Evolutionary conservation across 2,797 vertebrate genomes (phyloP).

Genomic region (Sebastes dallii): DNA sequence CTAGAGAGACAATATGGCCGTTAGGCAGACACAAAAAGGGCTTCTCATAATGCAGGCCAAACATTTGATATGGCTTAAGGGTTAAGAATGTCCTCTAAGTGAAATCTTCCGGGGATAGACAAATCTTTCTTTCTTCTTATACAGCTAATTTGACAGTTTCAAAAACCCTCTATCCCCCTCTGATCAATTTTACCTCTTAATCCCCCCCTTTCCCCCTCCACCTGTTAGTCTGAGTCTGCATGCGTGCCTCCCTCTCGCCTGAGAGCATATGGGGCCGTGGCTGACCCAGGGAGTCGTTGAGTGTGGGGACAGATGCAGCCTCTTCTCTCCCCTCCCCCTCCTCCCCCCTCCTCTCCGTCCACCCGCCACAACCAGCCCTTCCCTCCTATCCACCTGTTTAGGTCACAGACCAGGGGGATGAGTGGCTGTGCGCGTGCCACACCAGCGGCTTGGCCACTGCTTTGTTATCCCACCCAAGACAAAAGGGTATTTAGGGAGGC

Average conservation of each 20-base stretch:
- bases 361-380: constrained; percentile 52
- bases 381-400: constrained; percentile 80
- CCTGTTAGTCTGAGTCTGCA: constrained; percentile 70
- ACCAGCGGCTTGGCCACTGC: constrained; percentile 75
- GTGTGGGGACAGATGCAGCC: constrained; percentile 79
- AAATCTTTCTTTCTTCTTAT: constrained; percentile 47
- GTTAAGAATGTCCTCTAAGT: constrained; percentile 39
- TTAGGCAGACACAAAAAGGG: constrained; percentile 26
- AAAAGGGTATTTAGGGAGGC: constrained; percentile 82
- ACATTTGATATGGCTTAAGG: constrained; percentile 53
- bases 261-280: constrained; percentile 79
- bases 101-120: constrained; percentile 51
- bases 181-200: constrained; percentile 69
- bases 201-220: constrained; percentile 59
- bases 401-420: constrained; percentile 73
- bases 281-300: constrained; percentile 78
- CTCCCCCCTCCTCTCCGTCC: neutral
- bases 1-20: constrained; percentile 14
- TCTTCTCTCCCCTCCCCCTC: constrained; percentile 4
- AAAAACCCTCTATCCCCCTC: constrained; percentile 47
- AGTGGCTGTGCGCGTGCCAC: constrained; percentile 77
- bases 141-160: constrained; percentile 72
- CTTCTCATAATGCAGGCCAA: constrained; percentile 30
- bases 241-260: constrained; percentile 73
- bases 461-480: constrained; percentile 80